Base-by-base conservation (phyloP, 2,888 invertebrate species). In the Oligia fasciuncula region DNA sequence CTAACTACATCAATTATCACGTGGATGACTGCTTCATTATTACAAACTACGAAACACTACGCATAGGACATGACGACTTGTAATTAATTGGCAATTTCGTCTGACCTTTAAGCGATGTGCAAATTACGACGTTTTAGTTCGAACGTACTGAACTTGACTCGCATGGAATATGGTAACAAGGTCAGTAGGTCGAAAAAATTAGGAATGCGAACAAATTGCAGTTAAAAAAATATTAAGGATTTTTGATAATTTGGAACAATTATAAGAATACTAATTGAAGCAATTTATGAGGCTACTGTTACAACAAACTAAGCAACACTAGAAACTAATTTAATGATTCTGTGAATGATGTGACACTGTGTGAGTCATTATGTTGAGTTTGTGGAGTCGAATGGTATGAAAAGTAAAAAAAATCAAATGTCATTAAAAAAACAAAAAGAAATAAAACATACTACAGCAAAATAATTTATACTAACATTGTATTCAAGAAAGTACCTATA, bases 51-150 rank as follows among this genome's bases (percentile, higher is more conserved):
- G 81, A 73, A 77, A 78, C 81, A 82, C 81, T 83, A 87, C 86
- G 84, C 89, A 90, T 88, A 87, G 86, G 85, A 85, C 86, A 85
- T 80, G 87, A 87, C 79, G 90, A 87, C 91, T 92, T 91, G 90
- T 93, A 92, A 93, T 93, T 94, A 94, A 93, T 93, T 92, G 93
- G 81, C 92, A 93, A 93, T 94, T 93, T 93, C 83, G 77, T 72
- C 82, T 90, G 92, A 91, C 92, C 93, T 92, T 90, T 86, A 88
- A 84, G 87, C 66, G 79, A 88, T 76, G 76, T 79, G 86, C 81
- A 86, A 88, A 90, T 87, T 88, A 89, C 76, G 76, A 80, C 74
- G 72, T 75, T 80, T 76, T 71, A 77, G 76, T 76, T 76, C 66
- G 8, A 77, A 73, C 68, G 66, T 66, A 74, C n/a, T 71, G 63